These are phyloP conservation scores for Thymelicus lineola DNA, from an alignment of 2,888 invertebrate species.

Conservation along the genomic window DNA sequence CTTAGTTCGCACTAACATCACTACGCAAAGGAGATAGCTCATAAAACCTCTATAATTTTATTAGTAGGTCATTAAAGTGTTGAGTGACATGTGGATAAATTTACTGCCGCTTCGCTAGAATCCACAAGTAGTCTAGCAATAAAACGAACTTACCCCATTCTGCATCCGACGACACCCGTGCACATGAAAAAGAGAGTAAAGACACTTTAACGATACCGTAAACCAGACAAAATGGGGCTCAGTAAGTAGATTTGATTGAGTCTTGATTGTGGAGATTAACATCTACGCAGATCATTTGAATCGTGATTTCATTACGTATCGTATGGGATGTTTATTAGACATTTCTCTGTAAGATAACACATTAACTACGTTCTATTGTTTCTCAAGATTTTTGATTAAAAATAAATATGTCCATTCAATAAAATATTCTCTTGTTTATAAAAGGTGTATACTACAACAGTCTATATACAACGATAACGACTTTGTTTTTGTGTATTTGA, in stretches of 20 bases:
- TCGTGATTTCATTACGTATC: constrained; percentile 28
- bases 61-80: constrained; percentile 45
- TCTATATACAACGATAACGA: no score
- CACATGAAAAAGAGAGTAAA: constrained; percentile 81
- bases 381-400: no score
- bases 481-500: no score
- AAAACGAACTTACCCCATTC: constrained; percentile 85
- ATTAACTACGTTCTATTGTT: no score
- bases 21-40: constrained; percentile 41
- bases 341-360: no score
- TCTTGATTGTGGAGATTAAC: constrained; percentile 35
- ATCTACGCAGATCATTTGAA: constrained; percentile 52
- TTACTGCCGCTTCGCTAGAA: constrained; percentile 56
- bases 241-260: constrained; percentile 69
- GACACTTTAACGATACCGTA: constrained; percentile 75
- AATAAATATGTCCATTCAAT: no score
- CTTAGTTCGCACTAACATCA: constrained; percentile 12
- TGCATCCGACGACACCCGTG: constrained; percentile 63
- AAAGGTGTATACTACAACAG: no score
- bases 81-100: constrained; percentile 47
- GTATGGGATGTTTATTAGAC: not conserved
- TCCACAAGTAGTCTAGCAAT: constrained; percentile 70
- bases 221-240: constrained; percentile 64
- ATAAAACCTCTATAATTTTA: constrained; percentile 45
- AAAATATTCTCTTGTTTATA: no score